Evolutionary conservation across 2,888 invertebrate genomes (phyloP), one percentile per base, ranked within the genome.

Genomic region (Dorcus parallelipipedus): DNA sequence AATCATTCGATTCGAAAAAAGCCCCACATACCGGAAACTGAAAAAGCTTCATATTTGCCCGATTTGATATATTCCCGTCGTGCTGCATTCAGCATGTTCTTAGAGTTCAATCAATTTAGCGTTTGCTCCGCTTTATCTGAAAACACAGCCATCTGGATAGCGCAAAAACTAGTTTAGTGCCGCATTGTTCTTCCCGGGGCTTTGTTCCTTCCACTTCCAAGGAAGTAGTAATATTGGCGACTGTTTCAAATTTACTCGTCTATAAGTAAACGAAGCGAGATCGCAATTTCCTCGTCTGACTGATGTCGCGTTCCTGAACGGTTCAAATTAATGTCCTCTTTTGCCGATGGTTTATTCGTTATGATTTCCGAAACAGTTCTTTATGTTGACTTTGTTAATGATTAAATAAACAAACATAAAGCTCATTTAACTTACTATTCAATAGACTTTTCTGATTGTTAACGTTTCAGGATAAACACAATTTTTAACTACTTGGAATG

Each of bases 171-270:
- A 45, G 45, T 45, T 17, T 45, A 45, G 23, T 23, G 23, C 23
- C 45, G 17, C 45, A 45, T 45, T 45, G 45, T 45, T 45, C 45
- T 9, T 9, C 45, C n/a, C 9, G 14, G 14, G 45, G 9, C 45
- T 45, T 45, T 45, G 45, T 45, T 45, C 23, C 20, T 17, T 45
- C 17, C 23, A 45, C 9, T 17, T n/a, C n/a, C 20, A 20, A 45
- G 45, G 45, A 45, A 45, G 20, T 45, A 45, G 23, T 45, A 45
- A 20, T 45, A 45, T 45, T 45, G 45, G 45, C 45, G 45, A 45
- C 45, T 45, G 45, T 45, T 45, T 45, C 45, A 45, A 45, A 20
- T 45, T 45, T 10, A 45, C 45, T 20, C 45, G n/a, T 9, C 45
- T 45, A 17, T 23, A 23, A 20, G 9, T 45, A 45, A 45, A 45